Evolutionary conservation across 2,797 vertebrate genomes (phyloP), one percentile per base, ranked within the genome.

Genomic region (Brachyrhaphis roseni): DNA sequence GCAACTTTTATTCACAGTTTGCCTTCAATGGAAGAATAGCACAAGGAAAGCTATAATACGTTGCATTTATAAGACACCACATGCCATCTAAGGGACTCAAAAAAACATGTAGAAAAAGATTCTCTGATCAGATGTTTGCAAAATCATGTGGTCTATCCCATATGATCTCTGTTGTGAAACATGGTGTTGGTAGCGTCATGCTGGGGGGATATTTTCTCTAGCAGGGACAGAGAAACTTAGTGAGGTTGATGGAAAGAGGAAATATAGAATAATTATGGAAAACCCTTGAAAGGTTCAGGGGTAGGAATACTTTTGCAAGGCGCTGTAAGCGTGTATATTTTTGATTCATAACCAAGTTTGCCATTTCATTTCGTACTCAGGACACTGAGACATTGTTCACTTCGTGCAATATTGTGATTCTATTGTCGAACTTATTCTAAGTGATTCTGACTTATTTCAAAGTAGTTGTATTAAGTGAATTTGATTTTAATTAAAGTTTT

Each of bases 401-500:
- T 71, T 71, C 28, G 41, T 71, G 41, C 46, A 45, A 71, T 71
- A 41, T 34, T 36, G 5, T 46, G 13, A 72, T 72, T 31, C 13
- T 28, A 72, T 28, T 72, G 15, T 72, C 43, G 1, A 46, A 28
- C 12, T 16, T n/a, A 28, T 72, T 28, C 43, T 16, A 72, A 28
- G 62, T 36, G 13, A 41, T 20, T 76, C 74, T 74, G 74, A 66
- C 4, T 55, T 4, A 82, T 70, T 83, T 47, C 11, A 66, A 74
- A 74, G 70, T 41, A 1, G 53, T 28, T 36, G 53, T 53, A 8
- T 51, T 41, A 39, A 28, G 3, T 28, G 5, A 53, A 55, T 34
- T 72, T 47, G 41, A 66, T 77, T 78, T 82, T 43, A 76, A 86
- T 76, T 23, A 64, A 45, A 53, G 43, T 43, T 82, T 77, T 55